Evolutionary conservation across 2,797 vertebrate species (phyloP).

Genomic region (Myioborus miniatus): DNA sequence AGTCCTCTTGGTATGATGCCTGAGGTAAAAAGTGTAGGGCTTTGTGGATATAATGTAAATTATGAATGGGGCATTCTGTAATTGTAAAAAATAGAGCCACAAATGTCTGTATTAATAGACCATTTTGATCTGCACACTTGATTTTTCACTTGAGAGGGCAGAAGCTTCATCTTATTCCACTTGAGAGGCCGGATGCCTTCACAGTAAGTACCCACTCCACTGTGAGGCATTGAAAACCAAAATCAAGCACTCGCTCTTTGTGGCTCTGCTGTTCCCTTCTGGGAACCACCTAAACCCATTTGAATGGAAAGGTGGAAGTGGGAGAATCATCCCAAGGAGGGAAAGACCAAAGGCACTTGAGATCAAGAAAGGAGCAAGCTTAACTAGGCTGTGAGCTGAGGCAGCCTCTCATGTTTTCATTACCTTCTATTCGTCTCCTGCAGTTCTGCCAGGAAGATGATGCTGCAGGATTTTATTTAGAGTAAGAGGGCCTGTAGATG

Average conservation of each 20-base stretch:
- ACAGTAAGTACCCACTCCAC: neutral
- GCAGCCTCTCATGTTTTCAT: neutral
- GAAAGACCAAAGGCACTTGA: neutral
- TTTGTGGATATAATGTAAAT: neutral
- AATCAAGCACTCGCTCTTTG: neutral
- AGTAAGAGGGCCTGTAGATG: neutral
- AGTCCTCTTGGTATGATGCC: neutral
- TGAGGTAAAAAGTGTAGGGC: neutral
- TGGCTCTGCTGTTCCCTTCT: neutral
- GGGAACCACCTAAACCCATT: neutral
- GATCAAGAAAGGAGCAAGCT: neutral
- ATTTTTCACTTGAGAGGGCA: slow-evolving; percentile 19
- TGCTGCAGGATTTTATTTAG: neutral
- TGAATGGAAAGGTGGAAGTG: neutral
- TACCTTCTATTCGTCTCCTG: neutral
- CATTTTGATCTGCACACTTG: neutral
- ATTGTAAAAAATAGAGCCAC: neutral
- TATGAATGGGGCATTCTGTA: neutral
- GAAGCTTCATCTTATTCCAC: neutral
- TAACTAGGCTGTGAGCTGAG: neutral
- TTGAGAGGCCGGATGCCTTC: neutral
- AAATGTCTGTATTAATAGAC: neutral
- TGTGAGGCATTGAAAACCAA: neutral
- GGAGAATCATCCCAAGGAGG: neutral
- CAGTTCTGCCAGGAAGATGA: neutral